Evolutionary conservation across 1,140 invertebrate species (phyloP).

Genomic region (Caenorhabditis inopinata): DNA sequence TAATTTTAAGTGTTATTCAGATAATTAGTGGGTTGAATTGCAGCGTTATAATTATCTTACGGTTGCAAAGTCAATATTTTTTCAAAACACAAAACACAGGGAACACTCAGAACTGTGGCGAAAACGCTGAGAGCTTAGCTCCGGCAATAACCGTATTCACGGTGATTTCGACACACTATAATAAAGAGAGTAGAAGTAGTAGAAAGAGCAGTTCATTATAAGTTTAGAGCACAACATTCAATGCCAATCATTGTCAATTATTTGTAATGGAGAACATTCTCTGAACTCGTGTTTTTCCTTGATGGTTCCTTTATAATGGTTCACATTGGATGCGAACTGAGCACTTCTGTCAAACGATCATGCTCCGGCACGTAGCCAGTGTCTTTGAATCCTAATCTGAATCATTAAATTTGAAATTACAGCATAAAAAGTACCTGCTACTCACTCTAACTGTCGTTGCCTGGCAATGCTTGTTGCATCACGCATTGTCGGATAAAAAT

Average conservation of each 20-base stretch:
- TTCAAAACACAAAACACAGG: too few species aligned
- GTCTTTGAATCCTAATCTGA: conserved; percentile 28
- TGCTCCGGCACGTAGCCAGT: conserved; percentile 34
- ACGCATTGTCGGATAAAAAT: conserved; percentile 65
- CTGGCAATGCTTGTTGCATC: conserved; percentile 58
- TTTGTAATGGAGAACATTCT: neutral
- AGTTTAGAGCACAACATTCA: neutral
- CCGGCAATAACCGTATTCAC: too few species aligned
- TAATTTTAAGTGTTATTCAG: too few species aligned
- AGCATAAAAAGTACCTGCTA: neutral
- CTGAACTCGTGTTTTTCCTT: neutral
- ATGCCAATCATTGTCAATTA: neutral
- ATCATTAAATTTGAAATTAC: neutral
- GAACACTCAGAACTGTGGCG: too few species aligned
- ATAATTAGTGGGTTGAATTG: too few species aligned
- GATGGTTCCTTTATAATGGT: neutral
- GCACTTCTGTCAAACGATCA: conserved; percentile 43
- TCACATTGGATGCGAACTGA: conserved; percentile 41
- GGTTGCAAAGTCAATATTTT: too few species aligned
- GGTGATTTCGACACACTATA: too few species aligned
- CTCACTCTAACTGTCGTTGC: conserved; percentile 44
- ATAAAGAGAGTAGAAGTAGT: too few species aligned
- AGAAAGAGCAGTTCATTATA: too few species aligned
- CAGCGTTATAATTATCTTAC: too few species aligned
- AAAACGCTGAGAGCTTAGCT: too few species aligned